Evolutionary conservation across 2,113 vertebrate genomes (phyloP).

Genomic region (Chelonoidis abingdonii): DNA sequence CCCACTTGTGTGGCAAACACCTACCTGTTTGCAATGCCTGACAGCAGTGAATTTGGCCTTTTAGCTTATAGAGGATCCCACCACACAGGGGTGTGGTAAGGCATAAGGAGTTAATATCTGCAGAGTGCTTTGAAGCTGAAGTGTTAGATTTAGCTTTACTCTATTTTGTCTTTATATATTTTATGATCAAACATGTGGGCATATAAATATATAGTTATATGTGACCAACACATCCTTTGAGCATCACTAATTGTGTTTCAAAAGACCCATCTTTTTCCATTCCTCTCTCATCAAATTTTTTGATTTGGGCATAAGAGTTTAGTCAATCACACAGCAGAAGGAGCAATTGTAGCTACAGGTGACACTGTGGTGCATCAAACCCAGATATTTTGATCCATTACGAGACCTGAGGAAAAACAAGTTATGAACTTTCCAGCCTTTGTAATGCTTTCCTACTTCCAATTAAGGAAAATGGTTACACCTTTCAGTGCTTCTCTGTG

Average conservation of each 20-base stretch:
- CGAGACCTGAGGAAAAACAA: not conserved
- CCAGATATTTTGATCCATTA: not conserved
- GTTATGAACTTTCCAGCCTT: not conserved
- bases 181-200: not conserved
- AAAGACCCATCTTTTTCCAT: constrained; percentile 8
- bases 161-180: not conserved
- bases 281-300: constrained; percentile 18
- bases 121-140: not conserved
- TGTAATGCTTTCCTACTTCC: constrained; percentile 60
- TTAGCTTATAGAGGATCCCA: accelerated
- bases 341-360: not conserved
- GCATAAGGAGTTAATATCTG: not conserved
- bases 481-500: constrained; percentile 62
- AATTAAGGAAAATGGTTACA: constrained; percentile 65
- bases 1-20: not conserved
- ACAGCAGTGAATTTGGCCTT: not conserved
- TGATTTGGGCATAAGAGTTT: not conserved
- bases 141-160: not conserved
- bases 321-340: constrained; percentile 24
- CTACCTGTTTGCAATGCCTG: accelerated
- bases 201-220: constrained; percentile 18
- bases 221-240: constrained; percentile 12
- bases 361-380: not conserved
- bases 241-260: not conserved
- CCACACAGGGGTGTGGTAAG: not conserved